Evolutionary conservation across 2,888 invertebrate genomes (phyloP).

Genomic region (Lasioglossum marginatum): DNA sequence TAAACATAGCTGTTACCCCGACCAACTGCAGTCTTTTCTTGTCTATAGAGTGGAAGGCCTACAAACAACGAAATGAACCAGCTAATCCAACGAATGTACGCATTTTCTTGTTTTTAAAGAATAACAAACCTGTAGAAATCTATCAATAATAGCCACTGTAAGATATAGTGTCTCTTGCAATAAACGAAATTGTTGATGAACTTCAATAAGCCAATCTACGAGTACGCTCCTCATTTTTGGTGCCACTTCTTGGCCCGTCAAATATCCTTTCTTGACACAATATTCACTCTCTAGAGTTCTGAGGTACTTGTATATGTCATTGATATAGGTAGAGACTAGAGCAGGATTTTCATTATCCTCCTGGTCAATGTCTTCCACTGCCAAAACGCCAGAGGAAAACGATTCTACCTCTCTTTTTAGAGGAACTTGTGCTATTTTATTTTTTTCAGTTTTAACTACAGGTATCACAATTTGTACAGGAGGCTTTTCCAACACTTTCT

Average conservation of each 20-base stretch:
- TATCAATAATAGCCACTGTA: constrained; percentile 94
- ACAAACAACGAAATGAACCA: constrained; percentile 73
- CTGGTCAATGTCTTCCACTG: constrained; percentile 91
- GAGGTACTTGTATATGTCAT: constrained; percentile 95
- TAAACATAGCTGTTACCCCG: constrained; percentile 94
- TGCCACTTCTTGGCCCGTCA: constrained; percentile 90
- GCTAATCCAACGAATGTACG: too few relatives aligned
- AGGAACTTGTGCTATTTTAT: constrained; percentile 16
- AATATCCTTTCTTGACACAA: constrained; percentile 88
- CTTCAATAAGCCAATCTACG: constrained; percentile 97
- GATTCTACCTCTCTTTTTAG: constrained; percentile 68
- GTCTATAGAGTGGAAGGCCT: constrained; percentile 88
- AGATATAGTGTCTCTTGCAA: constrained; percentile 95
- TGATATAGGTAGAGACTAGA: constrained; percentile 93
- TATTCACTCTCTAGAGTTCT: constrained; percentile 90
- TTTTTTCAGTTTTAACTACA: constrained; percentile 63
- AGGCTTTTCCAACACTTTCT: constrained; percentile 70
- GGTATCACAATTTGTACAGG: constrained; percentile 72
- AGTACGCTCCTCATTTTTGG: constrained; percentile 95
- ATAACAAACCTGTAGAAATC: constrained; percentile 91
- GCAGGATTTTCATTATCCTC: constrained; percentile 91
- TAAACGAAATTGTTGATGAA: constrained; percentile 94
- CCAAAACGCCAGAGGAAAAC: constrained; percentile 78
- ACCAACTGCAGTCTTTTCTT: constrained; percentile 93
- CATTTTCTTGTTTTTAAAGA: background rate